Base-by-base conservation (phyloP, 2,888 invertebrate genomes). In the Lithophane ornitopus region DNA sequence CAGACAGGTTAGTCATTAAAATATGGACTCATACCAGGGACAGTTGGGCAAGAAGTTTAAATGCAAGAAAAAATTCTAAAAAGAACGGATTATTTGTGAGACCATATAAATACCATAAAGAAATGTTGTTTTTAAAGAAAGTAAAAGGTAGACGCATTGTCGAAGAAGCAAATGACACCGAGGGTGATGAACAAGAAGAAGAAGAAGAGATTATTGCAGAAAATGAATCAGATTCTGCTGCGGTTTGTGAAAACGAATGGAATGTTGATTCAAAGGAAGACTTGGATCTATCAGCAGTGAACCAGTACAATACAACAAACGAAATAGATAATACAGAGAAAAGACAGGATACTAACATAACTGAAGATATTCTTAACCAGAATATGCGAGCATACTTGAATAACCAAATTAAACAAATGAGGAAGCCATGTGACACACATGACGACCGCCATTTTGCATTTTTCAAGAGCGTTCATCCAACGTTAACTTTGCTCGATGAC, bases 391-490 rank as follows among this genome's bases (percentile, higher is more conserved):
- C 28, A 34, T 74, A 22, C n/a, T 46, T 67, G 9, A n/a, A 49
- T 62, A 41, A 52, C 16, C 58, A 70, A 26, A 14, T 52, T 0
- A 26, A 62, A 7, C 49, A 62, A 59, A 74, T 58, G 3, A 67
- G 34, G 9, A 41, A 67, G 34, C 12, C 3, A 46, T 22, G 4
- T 52, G 61, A 67, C 7, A 39, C n/a, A 12, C 56, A 52, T 14
- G 74, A 80, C 9, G 76, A 81, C 39, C 81, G 68, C 19, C 74
- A 85, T 74, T 74, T 44, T 14, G 28, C 61, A 16, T 84, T 84
- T 76, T 83, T 83, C 61, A 82, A 82, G 62, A 77, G 86, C 71
- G 54, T 86, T n/a, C 80, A 81, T 72, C 86, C 86, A 14, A 68
- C 74, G 46, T 65, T 86, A 28, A 73, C 72, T 79, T 79, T 66